phyloP scores from a whole-genome alignment of 1,140 invertebrate genomes.

The Drosophila kanapiae region DNA sequence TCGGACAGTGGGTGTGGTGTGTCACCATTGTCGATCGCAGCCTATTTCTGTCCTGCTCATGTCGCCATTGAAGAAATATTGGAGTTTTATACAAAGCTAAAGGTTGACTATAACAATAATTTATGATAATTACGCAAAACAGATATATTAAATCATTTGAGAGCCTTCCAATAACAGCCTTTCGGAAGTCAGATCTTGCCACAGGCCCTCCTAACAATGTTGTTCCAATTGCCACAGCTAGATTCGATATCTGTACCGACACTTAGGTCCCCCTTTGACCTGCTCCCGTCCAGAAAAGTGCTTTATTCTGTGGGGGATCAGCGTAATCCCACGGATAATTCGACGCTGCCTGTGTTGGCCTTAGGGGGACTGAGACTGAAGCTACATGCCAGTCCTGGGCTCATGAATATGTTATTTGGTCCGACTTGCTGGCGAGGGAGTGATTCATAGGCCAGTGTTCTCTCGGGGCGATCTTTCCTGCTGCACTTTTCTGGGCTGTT shows the following conservation, averaged over 20 bases:
- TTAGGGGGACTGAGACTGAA: constrained; percentile 1
- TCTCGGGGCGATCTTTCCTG: constrained; percentile 41
- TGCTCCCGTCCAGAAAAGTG: constrained; percentile 12
- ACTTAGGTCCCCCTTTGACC: background rate
- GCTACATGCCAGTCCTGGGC: background rate
- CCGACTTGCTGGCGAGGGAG: constrained; percentile 43
- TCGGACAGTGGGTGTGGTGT: constrained; percentile 15
- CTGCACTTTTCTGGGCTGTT: constrained; percentile 20
- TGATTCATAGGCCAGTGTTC: constrained; percentile 62
- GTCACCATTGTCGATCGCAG: constrained; percentile 7
- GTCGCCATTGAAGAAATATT: background rate
- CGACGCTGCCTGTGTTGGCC: constrained; percentile 20
- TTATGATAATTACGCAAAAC: background rate
- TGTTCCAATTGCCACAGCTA: constrained; percentile 1
- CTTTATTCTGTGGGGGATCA: constrained; percentile 20
- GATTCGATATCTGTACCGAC: background rate
- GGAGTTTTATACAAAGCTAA: background rate
- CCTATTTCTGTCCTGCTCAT: constrained; percentile 2
- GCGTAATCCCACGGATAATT: background rate
- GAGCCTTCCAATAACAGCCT: background rate
- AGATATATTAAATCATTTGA: constrained; percentile 5
- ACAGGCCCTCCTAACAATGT: constrained; percentile 13
- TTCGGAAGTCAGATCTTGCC: constrained; percentile 3
- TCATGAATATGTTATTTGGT: constrained; percentile 28
- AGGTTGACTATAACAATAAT: background rate